A percentile compares a stretch with the other conserved stretches of the same genome.
These are phyloP conservation scores for Apis dorsata DNA, from an alignment of 1,140 invertebrate species.

Conservation along the genomic window DNA sequence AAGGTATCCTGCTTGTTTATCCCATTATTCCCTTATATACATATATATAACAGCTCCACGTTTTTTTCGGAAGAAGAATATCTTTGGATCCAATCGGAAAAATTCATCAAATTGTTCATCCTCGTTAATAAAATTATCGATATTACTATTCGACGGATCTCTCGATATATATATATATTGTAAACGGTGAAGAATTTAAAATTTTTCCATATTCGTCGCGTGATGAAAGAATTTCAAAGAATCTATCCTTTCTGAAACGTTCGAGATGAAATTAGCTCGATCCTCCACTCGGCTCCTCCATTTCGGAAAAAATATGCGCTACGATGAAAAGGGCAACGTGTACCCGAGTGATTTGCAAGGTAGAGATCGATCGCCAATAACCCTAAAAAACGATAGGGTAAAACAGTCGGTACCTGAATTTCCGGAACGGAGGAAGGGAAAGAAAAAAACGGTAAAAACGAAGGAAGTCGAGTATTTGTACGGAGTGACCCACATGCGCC, in stretches of 20 bases:
- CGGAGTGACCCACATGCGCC: constrained; percentile 49
- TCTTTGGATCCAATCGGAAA: too few species aligned
- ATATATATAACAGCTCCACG: too few species aligned
- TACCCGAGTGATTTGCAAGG: constrained; percentile 28
- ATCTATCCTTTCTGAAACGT: background rate
- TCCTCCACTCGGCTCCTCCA: too few species aligned
- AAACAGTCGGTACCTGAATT: constrained; percentile 27
- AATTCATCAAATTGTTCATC: too few species aligned
- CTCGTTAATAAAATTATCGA: too few species aligned
- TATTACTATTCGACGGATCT: too few species aligned
- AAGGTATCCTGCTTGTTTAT: constrained; percentile 19
- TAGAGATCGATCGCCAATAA: constrained; percentile 39
- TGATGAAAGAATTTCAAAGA: too few species aligned
- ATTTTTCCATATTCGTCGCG: too few species aligned
- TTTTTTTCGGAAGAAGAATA: too few species aligned
- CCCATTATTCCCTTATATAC: too few species aligned
- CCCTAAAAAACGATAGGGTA: constrained; percentile 24
- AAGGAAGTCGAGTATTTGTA: background rate
- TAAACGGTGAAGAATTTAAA: too few species aligned
- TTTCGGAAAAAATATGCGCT: background rate
- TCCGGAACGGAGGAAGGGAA: background rate
- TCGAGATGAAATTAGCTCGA: background rate
- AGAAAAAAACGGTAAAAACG: constrained; percentile 62
- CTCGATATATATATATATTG: too few species aligned
- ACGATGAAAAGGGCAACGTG: background rate